Evolutionary conservation across 2,888 invertebrate genomes (phyloP).

Genomic region (Lithophane ornitopus): DNA sequence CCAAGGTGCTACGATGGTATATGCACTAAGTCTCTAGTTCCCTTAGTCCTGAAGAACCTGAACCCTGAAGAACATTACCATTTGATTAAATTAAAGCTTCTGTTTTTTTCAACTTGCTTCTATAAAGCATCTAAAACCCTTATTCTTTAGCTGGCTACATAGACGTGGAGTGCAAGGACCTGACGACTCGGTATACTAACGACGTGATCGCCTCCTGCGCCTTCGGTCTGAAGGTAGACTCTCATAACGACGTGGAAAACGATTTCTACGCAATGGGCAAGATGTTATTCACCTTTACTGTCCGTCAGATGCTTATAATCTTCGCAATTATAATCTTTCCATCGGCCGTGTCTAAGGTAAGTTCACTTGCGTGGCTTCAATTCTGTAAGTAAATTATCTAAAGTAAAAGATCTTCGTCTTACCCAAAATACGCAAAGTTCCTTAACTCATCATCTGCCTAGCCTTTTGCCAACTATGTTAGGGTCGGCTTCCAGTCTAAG

Average conservation of each 20-base stretch:
- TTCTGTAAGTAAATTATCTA: not conserved
- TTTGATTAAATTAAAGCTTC: not conserved
- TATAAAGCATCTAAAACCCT: not conserved
- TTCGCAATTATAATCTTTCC: slow-evolving; percentile 66
- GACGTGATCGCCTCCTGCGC: slow-evolving; percentile 89
- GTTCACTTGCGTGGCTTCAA: not conserved
- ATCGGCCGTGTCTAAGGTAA: slow-evolving; percentile 63
- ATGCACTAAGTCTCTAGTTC: not conserved
- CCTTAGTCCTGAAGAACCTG: too few species aligned
- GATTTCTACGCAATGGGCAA: slow-evolving; percentile 89
- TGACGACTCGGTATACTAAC: slow-evolving; percentile 84
- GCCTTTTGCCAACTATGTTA: too few species aligned
- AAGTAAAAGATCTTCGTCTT: not conserved
- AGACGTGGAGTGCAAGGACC: slow-evolving; percentile 83
- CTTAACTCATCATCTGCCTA: too few species aligned
- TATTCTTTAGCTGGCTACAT: slow-evolving; percentile 66
- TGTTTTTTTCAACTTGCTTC: not conserved
- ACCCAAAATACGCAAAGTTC: not conserved
- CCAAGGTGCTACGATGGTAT: not conserved
- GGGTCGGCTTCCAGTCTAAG: too few species aligned
- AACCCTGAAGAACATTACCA: too few species aligned
- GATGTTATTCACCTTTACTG: slow-evolving; percentile 74
- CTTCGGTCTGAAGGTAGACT: slow-evolving; percentile 89
- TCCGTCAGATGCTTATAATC: slow-evolving; percentile 65
- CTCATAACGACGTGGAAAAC: slow-evolving; percentile 87